These are phyloP conservation scores for Eudasyphora cyanicolor DNA, from an alignment of 2,888 invertebrate species.

Conservation along the genomic window DNA sequence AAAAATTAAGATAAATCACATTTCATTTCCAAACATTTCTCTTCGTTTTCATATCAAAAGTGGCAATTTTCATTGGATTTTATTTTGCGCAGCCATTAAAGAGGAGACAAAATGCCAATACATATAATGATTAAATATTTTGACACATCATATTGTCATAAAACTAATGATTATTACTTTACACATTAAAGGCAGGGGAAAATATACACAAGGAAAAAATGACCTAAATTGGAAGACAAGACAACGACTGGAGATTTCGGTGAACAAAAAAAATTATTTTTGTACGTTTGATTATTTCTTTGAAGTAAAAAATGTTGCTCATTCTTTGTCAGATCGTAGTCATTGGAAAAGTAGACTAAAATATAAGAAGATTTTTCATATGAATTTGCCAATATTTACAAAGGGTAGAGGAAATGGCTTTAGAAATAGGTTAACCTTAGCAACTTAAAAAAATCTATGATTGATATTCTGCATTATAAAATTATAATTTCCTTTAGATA, in stretches of 20 bases:
- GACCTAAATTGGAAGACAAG: background rate
- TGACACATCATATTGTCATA: conserved; percentile 47
- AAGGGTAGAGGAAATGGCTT: too few relatives aligned
- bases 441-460: too few relatives aligned
- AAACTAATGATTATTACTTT: conserved; percentile 34
- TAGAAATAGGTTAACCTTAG: too few relatives aligned
- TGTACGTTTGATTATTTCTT: background rate
- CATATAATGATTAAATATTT: conserved; percentile 54
- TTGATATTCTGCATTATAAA: too few relatives aligned
- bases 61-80: background rate
- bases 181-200: background rate
- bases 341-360: too few relatives aligned
- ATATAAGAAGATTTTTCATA: too few relatives aligned
- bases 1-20: conserved; percentile 39
- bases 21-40: background rate
- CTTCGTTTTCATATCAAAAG: background rate
- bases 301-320: background rate
- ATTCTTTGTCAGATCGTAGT: too few relatives aligned
- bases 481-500: too few relatives aligned
- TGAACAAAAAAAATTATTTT: background rate
- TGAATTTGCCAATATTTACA: too few relatives aligned
- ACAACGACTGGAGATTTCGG: background rate
- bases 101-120: conserved; percentile 12
- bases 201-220: background rate
- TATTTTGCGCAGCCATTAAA: background rate